Percentiles rank a stretch among this genome's conserved stretches.
phyloP scores from a whole-genome alignment of 2,888 invertebrate genomes.

The Drosophila quinaria region DNA sequence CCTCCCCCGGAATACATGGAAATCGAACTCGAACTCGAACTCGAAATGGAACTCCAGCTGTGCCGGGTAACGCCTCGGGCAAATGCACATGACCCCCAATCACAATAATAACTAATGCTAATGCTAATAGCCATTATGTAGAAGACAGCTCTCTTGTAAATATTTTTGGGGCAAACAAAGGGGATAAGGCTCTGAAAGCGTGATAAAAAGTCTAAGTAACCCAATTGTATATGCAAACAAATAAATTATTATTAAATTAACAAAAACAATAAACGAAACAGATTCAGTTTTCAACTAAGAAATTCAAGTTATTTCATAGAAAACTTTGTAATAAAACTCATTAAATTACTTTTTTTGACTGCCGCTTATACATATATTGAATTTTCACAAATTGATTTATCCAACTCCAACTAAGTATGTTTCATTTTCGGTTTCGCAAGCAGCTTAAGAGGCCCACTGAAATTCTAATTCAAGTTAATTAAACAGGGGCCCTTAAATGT shows the following conservation, averaged over 20 bases:
- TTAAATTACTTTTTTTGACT: neutral
- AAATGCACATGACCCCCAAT: slow-evolving; percentile 37
- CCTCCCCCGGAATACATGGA: slow-evolving; percentile 8
- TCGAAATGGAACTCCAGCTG: slow-evolving; percentile 39
- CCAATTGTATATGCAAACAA: too few species aligned
- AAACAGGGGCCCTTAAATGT: slow-evolving; percentile 57
- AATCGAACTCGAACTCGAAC: neutral
- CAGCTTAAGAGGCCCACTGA: slow-evolving; percentile 27
- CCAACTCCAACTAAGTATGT: neutral
- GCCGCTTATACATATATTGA: neutral
- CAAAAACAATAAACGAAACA: too few species aligned
- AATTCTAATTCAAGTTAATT: slow-evolving; percentile 78
- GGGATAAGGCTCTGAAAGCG: neutral
- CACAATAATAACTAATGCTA: slow-evolving; percentile 45
- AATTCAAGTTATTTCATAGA: too few species aligned
- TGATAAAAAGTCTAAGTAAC: neutral
- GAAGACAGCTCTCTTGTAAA: neutral
- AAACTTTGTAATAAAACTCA: too few species aligned
- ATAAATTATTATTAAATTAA: too few species aligned
- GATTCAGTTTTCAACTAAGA: too few species aligned
- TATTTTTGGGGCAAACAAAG: slow-evolving; percentile 1
- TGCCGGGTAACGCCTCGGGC: slow-evolving; percentile 27
- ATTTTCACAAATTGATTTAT: neutral
- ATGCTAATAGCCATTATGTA: slow-evolving; percentile 20
- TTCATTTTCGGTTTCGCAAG: neutral